Evolutionary conservation across 1,140 invertebrate species (phyloP).

Genomic region (Cotesia chilonis): DNA sequence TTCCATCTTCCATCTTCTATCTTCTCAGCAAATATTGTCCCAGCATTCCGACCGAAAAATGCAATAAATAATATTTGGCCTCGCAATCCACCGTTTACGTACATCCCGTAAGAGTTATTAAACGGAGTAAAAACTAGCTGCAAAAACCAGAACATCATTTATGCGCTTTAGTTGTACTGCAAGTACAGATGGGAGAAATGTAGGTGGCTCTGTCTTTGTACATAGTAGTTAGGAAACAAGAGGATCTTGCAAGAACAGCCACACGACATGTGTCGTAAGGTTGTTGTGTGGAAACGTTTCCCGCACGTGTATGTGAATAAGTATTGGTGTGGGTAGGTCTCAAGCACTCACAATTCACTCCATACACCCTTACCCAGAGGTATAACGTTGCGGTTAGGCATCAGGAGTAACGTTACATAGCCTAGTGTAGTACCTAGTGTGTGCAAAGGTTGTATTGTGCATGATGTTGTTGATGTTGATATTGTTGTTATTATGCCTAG

Average conservation of each 20-base stretch:
- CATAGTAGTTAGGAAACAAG: constrained; percentile 1
- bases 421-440: not conserved
- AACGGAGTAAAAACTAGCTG: too few relatives aligned
- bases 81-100: too few relatives aligned
- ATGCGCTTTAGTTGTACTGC: too few relatives aligned
- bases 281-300: constrained; percentile 4
- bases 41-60: too few relatives aligned
- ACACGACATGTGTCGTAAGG: constrained; percentile 26
- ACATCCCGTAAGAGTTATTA: too few relatives aligned
- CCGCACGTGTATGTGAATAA: constrained; percentile 17
- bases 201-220: not conserved
- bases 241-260: not conserved
- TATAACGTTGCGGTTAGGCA: constrained; percentile 24
- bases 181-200: too few relatives aligned
- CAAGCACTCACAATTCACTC: not conserved
- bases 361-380: not conserved
- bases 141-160: too few relatives aligned
- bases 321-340: not conserved
- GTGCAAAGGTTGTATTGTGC: too few relatives aligned
- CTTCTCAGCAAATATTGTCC: too few relatives aligned
- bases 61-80: too few relatives aligned
- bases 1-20: too few relatives aligned
- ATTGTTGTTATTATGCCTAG: constrained; percentile 1
- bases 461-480: too few relatives aligned
- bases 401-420: not conserved